phyloP scores from a whole-genome alignment of 2,113 vertebrate species.

The Eleginops maclovinus region DNA sequence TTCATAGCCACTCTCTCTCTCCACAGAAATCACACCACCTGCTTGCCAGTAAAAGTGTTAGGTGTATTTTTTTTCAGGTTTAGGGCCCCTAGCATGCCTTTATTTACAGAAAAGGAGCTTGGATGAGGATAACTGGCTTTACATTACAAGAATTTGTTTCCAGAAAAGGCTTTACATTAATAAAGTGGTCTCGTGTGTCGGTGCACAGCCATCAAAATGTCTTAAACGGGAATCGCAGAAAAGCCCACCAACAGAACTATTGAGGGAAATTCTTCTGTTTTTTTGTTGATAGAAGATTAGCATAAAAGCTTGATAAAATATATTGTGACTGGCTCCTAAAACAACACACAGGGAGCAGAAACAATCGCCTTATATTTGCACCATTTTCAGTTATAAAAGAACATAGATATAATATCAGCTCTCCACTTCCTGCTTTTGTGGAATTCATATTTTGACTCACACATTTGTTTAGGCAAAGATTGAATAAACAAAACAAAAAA shows the following conservation, averaged over 20 bases:
- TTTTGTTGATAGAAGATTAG: neutral
- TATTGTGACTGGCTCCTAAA: constrained; percentile 4
- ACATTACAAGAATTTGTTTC: constrained; percentile 8
- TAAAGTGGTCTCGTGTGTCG: constrained; percentile 33
- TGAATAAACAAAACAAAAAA: constrained; percentile 18
- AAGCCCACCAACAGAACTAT: constrained; percentile 13
- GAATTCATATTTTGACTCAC: constrained; percentile 1
- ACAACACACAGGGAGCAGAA: constrained; percentile 1
- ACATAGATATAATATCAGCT: neutral
- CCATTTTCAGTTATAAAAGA: constrained; percentile 27
- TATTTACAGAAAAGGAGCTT: constrained; percentile 58
- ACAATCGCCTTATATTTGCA: neutral
- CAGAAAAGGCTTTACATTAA: constrained; percentile 11
- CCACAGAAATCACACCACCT: constrained; percentile 69
- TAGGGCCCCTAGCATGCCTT: constrained; percentile 44
- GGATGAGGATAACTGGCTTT: constrained; percentile 18
- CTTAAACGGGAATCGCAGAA: neutral
- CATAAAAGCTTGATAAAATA: constrained; percentile 4
- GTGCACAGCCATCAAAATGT: neutral
- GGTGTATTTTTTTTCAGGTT: constrained; percentile 48
- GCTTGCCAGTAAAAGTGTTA: constrained; percentile 60
- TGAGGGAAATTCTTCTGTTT: constrained; percentile 18
- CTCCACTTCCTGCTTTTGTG: neutral
- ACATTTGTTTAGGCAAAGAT: neutral
- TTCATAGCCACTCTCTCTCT: constrained; percentile 61